Conservation (phyloP, 2,113 vertebrate genomes). For the Chlamydotis undulata region DNA sequence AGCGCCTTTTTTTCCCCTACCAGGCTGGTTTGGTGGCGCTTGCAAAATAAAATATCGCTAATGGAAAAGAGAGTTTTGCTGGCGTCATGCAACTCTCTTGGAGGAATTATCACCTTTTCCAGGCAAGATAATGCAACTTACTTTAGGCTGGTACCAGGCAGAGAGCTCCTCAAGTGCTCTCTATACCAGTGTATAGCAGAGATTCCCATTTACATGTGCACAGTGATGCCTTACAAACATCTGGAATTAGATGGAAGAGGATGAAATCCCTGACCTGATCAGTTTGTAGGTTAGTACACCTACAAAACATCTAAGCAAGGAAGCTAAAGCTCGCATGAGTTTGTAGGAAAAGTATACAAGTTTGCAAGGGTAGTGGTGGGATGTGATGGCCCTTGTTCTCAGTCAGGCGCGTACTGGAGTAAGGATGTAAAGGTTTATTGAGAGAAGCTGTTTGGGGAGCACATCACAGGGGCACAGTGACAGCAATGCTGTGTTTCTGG, state of each 20-base stretch:
- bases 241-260: background rate
- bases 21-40: background rate
- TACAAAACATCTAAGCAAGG: background rate
- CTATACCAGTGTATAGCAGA: background rate
- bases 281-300: background rate
- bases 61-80: background rate
- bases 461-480: background rate
- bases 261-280: background rate
- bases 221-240: background rate
- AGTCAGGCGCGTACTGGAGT: background rate
- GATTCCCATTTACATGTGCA: background rate
- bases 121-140: background rate
- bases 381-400: background rate
- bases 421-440: background rate
- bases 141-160: background rate
- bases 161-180: background rate
- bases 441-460: background rate
- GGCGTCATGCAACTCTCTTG: background rate
- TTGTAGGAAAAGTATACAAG: background rate
- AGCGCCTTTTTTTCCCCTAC: accelerated
- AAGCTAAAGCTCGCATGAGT: background rate
- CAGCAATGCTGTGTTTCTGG: background rate
- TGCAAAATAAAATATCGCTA: background rate
- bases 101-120: background rate
- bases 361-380: background rate